A percentile compares a stretch with the other conserved stretches of the same genome.
Evolutionary conservation across 2,797 vertebrate genomes (phyloP).

Genomic region (Xiphorhynchus erythropygius): DNA sequence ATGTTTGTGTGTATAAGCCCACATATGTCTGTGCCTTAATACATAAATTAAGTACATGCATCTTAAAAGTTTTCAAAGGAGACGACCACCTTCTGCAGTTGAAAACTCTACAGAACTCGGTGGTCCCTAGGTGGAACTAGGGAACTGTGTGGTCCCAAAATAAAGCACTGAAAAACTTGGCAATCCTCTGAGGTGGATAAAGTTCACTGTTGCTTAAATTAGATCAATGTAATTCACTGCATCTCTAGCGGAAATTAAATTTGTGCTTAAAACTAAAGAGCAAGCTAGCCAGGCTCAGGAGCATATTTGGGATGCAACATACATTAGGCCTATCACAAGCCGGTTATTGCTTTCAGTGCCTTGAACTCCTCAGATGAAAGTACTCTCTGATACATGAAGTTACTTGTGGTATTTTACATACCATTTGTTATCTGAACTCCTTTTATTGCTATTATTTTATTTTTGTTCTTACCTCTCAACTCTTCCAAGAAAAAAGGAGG

Average conservation of each 20-base stretch:
- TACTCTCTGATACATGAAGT: not conserved
- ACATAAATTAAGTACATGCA: not conserved
- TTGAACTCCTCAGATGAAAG: not conserved
- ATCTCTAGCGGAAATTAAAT: slow-evolving; percentile 59
- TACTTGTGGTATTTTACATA: not conserved
- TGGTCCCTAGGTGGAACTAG: not conserved
- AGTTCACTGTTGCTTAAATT: slow-evolving; percentile 63
- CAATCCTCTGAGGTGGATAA: slow-evolving; percentile 42
- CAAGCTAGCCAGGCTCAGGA: slow-evolving; percentile 34
- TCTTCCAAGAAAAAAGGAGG: not conserved
- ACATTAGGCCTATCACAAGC: not conserved
- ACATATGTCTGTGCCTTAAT: not conserved
- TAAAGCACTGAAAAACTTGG: slow-evolving; percentile 31
- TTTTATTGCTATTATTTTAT: not conserved
- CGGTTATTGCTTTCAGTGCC: not conserved
- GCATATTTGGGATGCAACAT: slow-evolving; percentile 41
- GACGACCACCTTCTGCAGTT: not conserved
- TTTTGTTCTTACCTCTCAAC: not conserved
- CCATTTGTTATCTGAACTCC: not conserved
- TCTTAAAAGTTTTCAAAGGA: not conserved
- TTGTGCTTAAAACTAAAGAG: slow-evolving; percentile 62
- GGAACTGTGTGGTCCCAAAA: not conserved
- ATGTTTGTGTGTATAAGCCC: not conserved
- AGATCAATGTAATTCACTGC: slow-evolving; percentile 60
- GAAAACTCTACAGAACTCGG: not conserved